Evolutionary conservation across 64 coral and sea anemone genomes (phyloP).

Genomic region (Actinia tenebrosa): DNA sequence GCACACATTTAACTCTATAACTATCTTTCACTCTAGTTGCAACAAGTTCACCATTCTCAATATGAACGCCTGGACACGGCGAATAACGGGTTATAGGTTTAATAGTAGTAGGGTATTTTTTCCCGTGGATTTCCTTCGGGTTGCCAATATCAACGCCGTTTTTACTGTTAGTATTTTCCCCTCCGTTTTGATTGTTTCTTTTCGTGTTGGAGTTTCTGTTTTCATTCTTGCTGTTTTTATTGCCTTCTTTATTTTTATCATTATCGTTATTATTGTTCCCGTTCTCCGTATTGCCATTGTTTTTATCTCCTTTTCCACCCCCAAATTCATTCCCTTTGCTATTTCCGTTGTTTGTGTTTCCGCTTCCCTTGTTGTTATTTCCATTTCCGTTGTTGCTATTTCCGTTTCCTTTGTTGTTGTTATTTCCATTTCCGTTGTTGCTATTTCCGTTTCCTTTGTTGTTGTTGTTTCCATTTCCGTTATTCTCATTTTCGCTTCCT

Average conservation of each 20-base stretch:
- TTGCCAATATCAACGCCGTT: neutral
- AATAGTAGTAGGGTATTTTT: neutral
- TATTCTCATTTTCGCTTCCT: neutral
- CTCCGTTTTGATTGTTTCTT: conserved; percentile 13
- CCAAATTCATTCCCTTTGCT: too few relatives aligned
- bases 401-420: neutral
- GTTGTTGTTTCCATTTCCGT: neutral
- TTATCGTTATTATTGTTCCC: neutral
- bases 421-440: too few relatives aligned
- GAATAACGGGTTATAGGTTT: neutral
- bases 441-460: neutral
- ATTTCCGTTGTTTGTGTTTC: neutral
- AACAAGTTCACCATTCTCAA: neutral
- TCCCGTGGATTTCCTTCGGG: neutral
- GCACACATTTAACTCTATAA: conserved; percentile 10
- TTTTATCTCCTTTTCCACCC: neutral
- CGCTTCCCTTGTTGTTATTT: neutral
- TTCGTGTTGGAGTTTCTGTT: neutral
- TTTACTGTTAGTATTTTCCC: neutral
- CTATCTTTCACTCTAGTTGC: neutral
- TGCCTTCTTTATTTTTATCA: neutral
- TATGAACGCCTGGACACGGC: neutral
- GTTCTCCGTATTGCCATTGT: neutral
- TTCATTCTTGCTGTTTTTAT: neutral
- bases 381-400: neutral